Percentiles rank a stretch among this genome's conserved stretches.
Evolutionary conservation across 2,888 invertebrate species (phyloP).

Genomic region (Gymnosoma rotundatum): DNA sequence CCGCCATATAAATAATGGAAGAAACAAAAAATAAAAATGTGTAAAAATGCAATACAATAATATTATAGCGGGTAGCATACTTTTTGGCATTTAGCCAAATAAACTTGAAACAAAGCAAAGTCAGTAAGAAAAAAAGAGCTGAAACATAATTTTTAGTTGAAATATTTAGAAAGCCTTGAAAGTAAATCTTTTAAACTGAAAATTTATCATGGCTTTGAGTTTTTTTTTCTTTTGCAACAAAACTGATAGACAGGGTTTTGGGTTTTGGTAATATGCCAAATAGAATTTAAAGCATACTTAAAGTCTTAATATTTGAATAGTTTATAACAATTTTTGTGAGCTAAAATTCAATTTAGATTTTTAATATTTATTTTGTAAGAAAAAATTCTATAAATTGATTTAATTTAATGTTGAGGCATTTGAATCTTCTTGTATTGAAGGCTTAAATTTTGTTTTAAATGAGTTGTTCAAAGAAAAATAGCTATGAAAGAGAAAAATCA

Average conservation of each 20-base stretch:
- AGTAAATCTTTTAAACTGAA: slow-evolving; percentile 46
- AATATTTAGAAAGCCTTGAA: slow-evolving; percentile 46
- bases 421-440: too few relatives aligned
- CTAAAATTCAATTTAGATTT: neutral
- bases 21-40: neutral
- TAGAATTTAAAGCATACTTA: neutral
- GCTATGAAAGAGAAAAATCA: neutral
- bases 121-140: neutral
- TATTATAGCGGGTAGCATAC: slow-evolving; percentile 48
- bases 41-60: slow-evolving; percentile 1
- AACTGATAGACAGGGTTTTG: neutral
- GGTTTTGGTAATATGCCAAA: slow-evolving; percentile 24
- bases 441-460: too few relatives aligned
- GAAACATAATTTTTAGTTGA: slow-evolving; percentile 44
- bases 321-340: neutral
- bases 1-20: neutral
- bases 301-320: neutral
- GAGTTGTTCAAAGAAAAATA: neutral
- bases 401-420: too few relatives aligned
- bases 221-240: neutral
- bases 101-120: slow-evolving; percentile 19
- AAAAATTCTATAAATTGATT: neutral
- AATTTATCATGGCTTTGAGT: neutral
- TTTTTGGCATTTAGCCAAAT: slow-evolving; percentile 71
- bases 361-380: neutral